Percentiles rank a stretch among this genome's conserved stretches.
These are phyloP conservation scores for Gallirallus australis DNA, from an alignment of 2,797 vertebrate genomes.

Conservation along the genomic window DNA sequence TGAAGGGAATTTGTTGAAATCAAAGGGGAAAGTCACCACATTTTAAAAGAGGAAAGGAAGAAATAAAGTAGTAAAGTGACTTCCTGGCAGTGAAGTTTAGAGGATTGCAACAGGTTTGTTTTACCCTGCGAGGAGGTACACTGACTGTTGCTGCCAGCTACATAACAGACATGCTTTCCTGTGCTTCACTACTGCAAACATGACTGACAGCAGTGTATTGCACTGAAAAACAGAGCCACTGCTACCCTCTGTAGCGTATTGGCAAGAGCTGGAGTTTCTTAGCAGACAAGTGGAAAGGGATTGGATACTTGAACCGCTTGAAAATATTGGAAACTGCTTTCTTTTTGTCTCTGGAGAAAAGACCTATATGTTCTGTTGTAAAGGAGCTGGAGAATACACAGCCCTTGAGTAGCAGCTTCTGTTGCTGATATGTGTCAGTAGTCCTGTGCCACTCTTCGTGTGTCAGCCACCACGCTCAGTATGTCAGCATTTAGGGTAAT, in stretches of 20 bases:
- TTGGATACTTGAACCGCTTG: neutral
- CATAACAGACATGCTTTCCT: neutral
- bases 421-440: neutral
- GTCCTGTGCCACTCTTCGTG: neutral
- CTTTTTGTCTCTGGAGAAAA: neutral
- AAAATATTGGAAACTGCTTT: neutral
- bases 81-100: neutral
- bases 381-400: neutral
- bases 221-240: neutral
- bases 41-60: neutral
- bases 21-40: neutral
- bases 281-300: neutral
- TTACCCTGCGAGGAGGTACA: neutral
- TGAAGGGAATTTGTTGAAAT: constrained; percentile 13
- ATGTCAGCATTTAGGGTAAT: neutral
- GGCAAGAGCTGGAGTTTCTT: neutral
- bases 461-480: neutral
- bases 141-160: neutral
- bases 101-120: neutral
- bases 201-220: neutral
- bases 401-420: neutral
- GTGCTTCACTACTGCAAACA: neutral
- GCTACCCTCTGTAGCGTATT: neutral
- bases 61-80: neutral
- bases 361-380: neutral